Evolutionary conservation across 2,113 vertebrate species (phyloP).

Genomic region (Callorhinus ursinus): DNA sequence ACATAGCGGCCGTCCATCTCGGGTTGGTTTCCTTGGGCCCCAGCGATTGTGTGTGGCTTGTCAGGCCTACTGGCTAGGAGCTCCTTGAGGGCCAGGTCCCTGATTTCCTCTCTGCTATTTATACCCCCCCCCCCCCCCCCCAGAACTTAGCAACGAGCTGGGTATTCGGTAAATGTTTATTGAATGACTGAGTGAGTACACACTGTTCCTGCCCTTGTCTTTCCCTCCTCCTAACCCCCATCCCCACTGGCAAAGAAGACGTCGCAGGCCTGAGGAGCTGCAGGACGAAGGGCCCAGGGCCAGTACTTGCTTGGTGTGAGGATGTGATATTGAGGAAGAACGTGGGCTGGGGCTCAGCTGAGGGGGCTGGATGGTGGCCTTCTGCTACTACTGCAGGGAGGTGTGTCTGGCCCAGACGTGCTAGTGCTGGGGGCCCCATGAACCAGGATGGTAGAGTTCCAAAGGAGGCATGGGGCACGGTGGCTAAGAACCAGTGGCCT

Average conservation of each 20-base stretch:
- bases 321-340: not conserved
- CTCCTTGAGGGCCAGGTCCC: too few species aligned
- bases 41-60: accelerated
- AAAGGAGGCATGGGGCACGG: not conserved
- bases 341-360: not conserved
- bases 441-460: not conserved
- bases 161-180: not conserved
- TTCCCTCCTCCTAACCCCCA: accelerated
- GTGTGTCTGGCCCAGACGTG: not conserved
- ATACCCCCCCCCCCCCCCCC: accelerated
- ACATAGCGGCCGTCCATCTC: not conserved
- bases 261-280: not conserved
- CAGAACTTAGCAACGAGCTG: accelerated
- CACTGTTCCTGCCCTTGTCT: not conserved
- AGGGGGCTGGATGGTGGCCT: not conserved
- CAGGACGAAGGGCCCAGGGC: not conserved
- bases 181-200: not conserved
- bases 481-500: not conserved
- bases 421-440: not conserved
- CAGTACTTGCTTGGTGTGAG: not conserved
- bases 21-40: accelerated
- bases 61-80: not conserved
- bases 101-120: not conserved
- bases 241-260: not conserved
- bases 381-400: not conserved